Evolutionary conservation across 2,113 vertebrate genomes (phyloP).

Genomic region (Cyprinodon brontotheroides): DNA sequence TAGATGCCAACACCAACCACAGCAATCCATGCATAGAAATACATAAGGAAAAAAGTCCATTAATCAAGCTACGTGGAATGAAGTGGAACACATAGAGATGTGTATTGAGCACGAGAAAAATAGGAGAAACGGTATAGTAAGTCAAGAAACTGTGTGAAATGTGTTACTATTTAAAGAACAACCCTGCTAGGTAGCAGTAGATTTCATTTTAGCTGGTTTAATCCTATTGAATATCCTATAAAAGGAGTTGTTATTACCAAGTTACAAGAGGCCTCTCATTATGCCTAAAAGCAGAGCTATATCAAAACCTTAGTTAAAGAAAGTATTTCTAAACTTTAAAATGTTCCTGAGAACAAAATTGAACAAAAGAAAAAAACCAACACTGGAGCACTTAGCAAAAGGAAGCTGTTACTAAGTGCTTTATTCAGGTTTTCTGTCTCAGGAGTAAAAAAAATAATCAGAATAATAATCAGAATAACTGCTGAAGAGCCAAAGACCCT

Average conservation of each 20-base stretch:
- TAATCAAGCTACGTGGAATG: not conserved
- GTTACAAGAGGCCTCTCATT: not conserved
- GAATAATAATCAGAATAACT: not conserved
- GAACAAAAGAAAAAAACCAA: not conserved
- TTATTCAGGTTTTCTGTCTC: not conserved
- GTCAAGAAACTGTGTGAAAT: not conserved
- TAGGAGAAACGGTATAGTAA: not conserved
- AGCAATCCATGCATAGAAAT: not conserved
- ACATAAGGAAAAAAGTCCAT: not conserved
- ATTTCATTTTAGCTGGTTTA: not conserved
- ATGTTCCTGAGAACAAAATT: not conserved
- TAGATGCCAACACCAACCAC: not conserved
- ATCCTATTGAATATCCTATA: not conserved
- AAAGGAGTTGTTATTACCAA: not conserved
- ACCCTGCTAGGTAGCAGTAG: not conserved
- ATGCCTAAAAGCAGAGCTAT: not conserved
- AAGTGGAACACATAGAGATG: not conserved
- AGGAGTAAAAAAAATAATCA: not conserved
- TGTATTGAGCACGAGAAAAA: not conserved
- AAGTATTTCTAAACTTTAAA: not conserved
- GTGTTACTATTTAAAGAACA: not conserved
- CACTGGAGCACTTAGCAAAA: no score
- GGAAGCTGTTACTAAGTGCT: no score
- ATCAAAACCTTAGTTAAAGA: not conserved
- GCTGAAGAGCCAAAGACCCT: not conserved